Percentiles rank a stretch among this genome's conserved stretches.
phyloP scores from a whole-genome alignment of 1,140 invertebrate genomes.

The Caenorhabditis remanei region DNA sequence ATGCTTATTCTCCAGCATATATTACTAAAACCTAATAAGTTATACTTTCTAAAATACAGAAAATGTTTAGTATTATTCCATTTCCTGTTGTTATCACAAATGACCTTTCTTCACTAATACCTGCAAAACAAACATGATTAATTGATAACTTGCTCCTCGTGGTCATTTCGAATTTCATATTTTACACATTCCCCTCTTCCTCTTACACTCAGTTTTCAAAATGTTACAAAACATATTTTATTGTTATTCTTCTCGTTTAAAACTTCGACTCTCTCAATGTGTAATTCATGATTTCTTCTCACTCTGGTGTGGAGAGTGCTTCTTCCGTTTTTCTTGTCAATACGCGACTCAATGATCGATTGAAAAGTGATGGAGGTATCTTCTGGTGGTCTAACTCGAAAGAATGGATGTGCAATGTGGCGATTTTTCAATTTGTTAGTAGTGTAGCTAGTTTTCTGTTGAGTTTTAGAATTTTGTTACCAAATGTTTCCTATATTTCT shows the following conservation, averaged over 20 bases:
- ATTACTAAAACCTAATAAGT: too few relatives aligned
- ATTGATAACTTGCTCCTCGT: not conserved
- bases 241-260: not conserved
- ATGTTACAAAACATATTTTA: constrained; percentile 6
- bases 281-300: constrained; percentile 38
- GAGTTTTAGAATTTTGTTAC: too few relatives aligned
- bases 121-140: not conserved
- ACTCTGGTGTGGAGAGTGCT: constrained; percentile 12
- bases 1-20: too few relatives aligned
- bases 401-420: not conserved
- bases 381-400: constrained; percentile 20
- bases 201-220: not conserved
- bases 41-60: too few relatives aligned
- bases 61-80: not conserved
- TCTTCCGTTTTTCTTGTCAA: constrained; percentile 25
- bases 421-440: not conserved
- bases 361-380: constrained; percentile 17
- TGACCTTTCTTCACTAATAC: not conserved
- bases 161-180: not conserved
- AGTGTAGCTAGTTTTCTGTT: not conserved
- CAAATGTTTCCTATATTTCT: too few relatives aligned
- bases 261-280: not conserved
- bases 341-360: constrained; percentile 40
- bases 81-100: constrained; percentile 2
- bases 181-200: not conserved